phyloP scores from a whole-genome alignment of 2,888 invertebrate genomes.

The Gerris lacustris region DNA sequence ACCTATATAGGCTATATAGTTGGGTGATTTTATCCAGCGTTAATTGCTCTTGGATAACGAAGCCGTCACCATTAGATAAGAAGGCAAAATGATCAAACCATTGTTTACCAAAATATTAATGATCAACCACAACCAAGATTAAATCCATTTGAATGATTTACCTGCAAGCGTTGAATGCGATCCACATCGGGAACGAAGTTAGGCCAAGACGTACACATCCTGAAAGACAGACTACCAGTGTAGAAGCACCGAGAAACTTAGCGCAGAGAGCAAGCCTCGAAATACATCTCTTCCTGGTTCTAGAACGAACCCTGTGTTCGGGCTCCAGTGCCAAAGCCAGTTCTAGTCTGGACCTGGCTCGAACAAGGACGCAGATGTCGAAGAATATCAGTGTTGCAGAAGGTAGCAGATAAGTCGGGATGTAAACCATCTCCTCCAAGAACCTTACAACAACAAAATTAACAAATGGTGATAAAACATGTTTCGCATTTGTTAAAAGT shows the following conservation, averaged over 20 bases:
- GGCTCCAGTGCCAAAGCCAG: neutral
- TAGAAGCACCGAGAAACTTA: neutral
- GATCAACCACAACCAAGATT: too few relatives aligned
- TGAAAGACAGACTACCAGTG: neutral
- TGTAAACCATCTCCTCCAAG: neutral
- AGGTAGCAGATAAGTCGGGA: neutral
- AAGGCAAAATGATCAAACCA: too few relatives aligned
- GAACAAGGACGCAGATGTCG: neutral
- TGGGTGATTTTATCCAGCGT: too few relatives aligned
- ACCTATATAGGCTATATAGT: too few relatives aligned
- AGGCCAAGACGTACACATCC: neutral
- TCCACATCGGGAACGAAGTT: neutral
- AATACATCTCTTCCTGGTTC: neutral
- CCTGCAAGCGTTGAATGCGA: neutral
- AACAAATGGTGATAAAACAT: too few relatives aligned
- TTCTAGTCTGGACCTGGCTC: neutral
- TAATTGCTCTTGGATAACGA: too few relatives aligned
- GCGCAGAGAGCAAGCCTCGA: neutral
- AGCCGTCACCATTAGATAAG: too few relatives aligned
- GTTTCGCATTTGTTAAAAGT: too few relatives aligned
- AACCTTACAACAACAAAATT: neutral
- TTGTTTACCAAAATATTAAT: too few relatives aligned
- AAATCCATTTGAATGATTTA: neutral
- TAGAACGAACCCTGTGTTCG: neutral
- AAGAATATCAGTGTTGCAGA: neutral